phyloP scores from a whole-genome alignment of 2,797 vertebrate species.

The Centroberyx gerrardi region DNA sequence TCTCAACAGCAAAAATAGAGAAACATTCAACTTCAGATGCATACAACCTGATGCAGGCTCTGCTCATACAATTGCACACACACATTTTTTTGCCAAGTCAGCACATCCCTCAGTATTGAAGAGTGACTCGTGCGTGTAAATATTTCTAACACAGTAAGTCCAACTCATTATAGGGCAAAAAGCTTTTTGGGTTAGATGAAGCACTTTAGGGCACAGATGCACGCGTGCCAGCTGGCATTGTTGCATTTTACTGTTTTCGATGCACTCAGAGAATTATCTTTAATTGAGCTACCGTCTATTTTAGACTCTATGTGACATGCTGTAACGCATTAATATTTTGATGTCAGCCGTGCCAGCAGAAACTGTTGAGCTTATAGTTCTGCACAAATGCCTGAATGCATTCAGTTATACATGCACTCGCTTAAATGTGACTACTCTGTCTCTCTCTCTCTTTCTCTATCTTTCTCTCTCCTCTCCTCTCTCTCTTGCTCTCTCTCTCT shows the following conservation, averaged over 20 bases:
- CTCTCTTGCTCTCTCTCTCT: background rate
- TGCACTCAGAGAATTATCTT: conserved; percentile 27
- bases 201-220: conserved; percentile 6
- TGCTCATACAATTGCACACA: too few relatives aligned
- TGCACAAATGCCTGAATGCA: conserved; percentile 4
- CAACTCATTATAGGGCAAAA: background rate
- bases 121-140: background rate
- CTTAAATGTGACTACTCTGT: conserved; percentile 1
- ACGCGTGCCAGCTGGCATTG: conserved; percentile 11
- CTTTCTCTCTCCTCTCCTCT: background rate
- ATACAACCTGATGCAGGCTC: too few relatives aligned
- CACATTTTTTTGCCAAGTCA: conserved; percentile 44
- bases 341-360: conserved; percentile 13
- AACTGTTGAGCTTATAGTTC: conserved; percentile 39
- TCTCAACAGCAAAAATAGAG: background rate
- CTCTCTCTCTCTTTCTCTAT: background rate
- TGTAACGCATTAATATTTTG: background rate
- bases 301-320: conserved; percentile 1
- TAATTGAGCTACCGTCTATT: conserved; percentile 4
- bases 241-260: background rate
- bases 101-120: conserved; percentile 13
- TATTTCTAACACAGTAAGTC: background rate
- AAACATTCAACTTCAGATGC: background rate
- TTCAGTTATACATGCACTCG: conserved; percentile 17
- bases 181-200: conserved; percentile 10